These are phyloP conservation scores for Labia minor DNA, from an alignment of 2,888 invertebrate species.

Conservation along the genomic window DNA sequence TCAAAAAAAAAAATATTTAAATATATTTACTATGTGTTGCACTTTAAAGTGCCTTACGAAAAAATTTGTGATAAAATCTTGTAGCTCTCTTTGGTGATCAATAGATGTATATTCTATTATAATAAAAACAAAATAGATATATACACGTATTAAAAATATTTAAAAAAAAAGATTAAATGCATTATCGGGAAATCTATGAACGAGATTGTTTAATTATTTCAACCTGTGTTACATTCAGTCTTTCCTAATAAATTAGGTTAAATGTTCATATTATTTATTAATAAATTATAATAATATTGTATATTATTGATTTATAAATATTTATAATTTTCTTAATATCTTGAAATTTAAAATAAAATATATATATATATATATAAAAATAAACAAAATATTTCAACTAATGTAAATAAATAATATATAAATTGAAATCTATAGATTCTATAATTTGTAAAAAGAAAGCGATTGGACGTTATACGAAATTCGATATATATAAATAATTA, in stretches of 20 bases:
- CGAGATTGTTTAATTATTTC: not conserved
- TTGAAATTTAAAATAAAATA: too few relatives aligned
- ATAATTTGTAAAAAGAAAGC: not conserved
- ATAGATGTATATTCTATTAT: constrained; percentile 24
- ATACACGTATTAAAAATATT: not conserved
- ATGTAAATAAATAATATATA: not conserved
- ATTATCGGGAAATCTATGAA: not conserved
- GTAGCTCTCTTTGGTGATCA: constrained; percentile 28
- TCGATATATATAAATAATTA: not conserved
- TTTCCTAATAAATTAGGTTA: not conserved
- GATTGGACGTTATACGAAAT: constrained; percentile 13
- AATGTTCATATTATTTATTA: too few relatives aligned
- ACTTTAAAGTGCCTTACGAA: constrained; percentile 28
- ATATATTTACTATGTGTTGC: constrained; percentile 24
- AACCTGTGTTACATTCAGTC: not conserved
- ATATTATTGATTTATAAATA: too few relatives aligned
- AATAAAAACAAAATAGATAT: too few relatives aligned
- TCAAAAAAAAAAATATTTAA: not conserved
- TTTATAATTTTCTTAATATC: too few relatives aligned
- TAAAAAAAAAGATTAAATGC: not conserved
- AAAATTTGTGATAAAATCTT: constrained; percentile 28
- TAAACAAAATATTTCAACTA: too few relatives aligned
- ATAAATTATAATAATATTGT: too few relatives aligned
- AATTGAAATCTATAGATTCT: not conserved
- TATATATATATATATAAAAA: not conserved